Evolutionary conservation across 2,797 vertebrate species (phyloP).

Genomic region (Xenops minutus): DNA sequence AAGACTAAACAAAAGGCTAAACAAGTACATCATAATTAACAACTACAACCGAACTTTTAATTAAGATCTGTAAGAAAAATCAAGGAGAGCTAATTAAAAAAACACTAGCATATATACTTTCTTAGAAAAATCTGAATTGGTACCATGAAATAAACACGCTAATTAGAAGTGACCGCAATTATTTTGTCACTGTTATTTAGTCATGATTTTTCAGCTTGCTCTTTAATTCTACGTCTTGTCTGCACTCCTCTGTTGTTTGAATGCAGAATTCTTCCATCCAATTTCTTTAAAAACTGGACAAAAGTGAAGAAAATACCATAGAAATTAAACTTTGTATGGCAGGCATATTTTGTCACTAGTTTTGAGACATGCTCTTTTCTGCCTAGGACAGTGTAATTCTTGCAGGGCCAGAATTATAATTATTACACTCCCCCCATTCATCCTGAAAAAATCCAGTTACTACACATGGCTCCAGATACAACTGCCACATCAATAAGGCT

Average conservation of each 20-base stretch:
- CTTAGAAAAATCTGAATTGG: conserved; percentile 4
- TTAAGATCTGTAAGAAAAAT: conserved; percentile 52
- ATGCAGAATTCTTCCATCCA: neutral
- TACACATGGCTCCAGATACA: neutral
- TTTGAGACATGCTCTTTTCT: neutral
- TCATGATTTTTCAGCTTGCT: conserved; percentile 5
- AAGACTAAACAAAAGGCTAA: conserved; percentile 59
- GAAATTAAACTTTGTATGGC: neutral
- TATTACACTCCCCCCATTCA: neutral
- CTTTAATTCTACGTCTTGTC: neutral
- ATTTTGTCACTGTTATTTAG: conserved; percentile 27
- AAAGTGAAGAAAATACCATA: neutral
- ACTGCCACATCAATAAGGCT: neutral
- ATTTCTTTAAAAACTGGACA: neutral
- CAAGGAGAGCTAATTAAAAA: conserved; percentile 40
- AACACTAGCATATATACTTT: neutral
- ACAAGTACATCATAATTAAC: conserved; percentile 59
- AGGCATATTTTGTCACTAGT: neutral
- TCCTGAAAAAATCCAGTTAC: neutral
- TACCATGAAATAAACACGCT: conserved; percentile 5
- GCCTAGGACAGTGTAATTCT: neutral
- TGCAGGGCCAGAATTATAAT: neutral
- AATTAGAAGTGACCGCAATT: conserved; percentile 53
- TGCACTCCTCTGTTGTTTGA: neutral
- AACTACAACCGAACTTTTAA: conserved; percentile 54